Conservation (phyloP, 2,888 invertebrate genomes). For the Gnatocerus cornutus region DNA sequence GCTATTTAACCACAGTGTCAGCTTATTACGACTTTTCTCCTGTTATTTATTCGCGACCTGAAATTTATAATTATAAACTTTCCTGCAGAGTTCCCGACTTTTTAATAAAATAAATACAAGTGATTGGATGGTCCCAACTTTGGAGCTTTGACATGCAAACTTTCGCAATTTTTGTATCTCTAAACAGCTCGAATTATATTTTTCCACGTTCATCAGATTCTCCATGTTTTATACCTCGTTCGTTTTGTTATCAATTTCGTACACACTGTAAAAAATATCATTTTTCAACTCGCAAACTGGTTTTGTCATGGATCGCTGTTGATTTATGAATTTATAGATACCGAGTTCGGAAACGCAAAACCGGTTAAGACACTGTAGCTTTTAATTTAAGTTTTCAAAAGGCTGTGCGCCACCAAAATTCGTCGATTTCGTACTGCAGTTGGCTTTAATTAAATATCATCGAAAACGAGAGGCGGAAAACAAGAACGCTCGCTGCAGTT, state of each 20-base stretch:
- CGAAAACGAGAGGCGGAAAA: not conserved
- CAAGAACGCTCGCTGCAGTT: slow-evolving; percentile 16
- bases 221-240: slow-evolving; percentile 25
- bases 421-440: slow-evolving; percentile 9
- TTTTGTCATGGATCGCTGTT: slow-evolving; percentile 24
- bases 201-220: slow-evolving; percentile 39
- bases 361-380: slow-evolving; percentile 3
- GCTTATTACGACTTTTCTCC: too few relatives aligned
- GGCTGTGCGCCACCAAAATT: not conserved
- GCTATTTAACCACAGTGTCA: too few relatives aligned
- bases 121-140: too few relatives aligned
- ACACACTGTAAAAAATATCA: slow-evolving; percentile 30
- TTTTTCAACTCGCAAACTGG: slow-evolving; percentile 12
- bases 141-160: too few relatives aligned
- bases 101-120: too few relatives aligned
- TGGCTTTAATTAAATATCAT: slow-evolving; percentile 27
- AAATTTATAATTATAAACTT: too few relatives aligned
- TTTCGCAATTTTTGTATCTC: too few relatives aligned
- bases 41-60: too few relatives aligned
- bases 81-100: too few relatives aligned
- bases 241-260: slow-evolving; percentile 34
- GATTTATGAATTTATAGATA: slow-evolving; percentile 29
- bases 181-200: slow-evolving; percentile 10
- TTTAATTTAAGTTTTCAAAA: not conserved
- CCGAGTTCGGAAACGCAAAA: slow-evolving; percentile 5